A percentile compares a stretch with the other conserved stretches of the same genome.
Conservation (phyloP, 2,797 vertebrate species). For the Tokudaia tokunoshimensis region DNA sequence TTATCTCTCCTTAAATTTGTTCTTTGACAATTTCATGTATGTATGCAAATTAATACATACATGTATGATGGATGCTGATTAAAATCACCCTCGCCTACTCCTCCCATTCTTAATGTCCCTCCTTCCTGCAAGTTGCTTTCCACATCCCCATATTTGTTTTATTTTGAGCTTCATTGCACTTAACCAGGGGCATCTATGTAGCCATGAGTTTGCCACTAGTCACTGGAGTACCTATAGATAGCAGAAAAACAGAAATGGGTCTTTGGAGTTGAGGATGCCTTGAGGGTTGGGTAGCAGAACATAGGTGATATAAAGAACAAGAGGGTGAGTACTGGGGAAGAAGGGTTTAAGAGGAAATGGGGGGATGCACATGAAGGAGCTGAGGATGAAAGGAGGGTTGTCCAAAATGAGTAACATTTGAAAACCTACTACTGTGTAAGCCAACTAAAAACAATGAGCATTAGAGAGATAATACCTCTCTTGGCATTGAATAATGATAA, state of each 20-base stretch:
- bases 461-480: background rate
- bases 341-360: background rate
- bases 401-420: background rate
- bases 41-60: background rate
- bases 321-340: too few relatives aligned
- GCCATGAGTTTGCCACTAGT: background rate
- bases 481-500: background rate
- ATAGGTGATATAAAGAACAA: background rate
- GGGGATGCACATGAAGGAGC: background rate
- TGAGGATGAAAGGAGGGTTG: background rate
- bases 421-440: background rate
- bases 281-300: background rate
- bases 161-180: background rate
- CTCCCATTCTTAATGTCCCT: background rate
- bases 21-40: background rate
- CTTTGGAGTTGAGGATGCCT: background rate
- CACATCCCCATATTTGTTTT: background rate
- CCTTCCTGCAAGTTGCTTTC: background rate
- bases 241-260: background rate
- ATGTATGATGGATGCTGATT: background rate
- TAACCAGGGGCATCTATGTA: background rate
- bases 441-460: background rate
- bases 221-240: background rate
- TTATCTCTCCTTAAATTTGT: background rate
- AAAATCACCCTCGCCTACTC: background rate